phyloP scores from a whole-genome alignment of 2,113 vertebrate species.

The Pterocles orientalis region DNA sequence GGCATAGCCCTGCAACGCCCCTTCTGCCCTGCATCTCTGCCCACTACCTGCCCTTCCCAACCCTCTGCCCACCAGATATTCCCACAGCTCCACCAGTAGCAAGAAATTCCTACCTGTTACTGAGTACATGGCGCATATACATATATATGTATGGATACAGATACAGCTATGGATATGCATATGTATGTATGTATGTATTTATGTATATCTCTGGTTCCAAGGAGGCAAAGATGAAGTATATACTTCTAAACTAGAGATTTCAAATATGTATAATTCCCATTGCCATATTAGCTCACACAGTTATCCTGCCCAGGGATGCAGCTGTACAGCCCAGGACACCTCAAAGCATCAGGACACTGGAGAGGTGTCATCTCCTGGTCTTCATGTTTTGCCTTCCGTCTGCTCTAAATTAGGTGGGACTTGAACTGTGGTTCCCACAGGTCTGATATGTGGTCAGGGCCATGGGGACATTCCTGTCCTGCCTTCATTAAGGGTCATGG shows the following conservation, averaged over 20 bases:
- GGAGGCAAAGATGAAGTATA: background rate
- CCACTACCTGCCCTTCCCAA: background rate
- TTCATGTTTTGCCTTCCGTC: background rate
- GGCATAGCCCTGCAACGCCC: background rate
- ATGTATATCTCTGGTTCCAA: background rate
- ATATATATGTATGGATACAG: background rate
- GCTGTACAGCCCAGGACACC: background rate
- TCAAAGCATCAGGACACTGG: background rate
- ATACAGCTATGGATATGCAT: background rate
- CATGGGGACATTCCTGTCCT: background rate
- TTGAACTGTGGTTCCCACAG: fast-evolving
- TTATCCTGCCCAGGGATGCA: background rate
- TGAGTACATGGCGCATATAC: background rate
- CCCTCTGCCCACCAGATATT: background rate
- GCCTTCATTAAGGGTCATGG: background rate
- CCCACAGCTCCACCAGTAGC: background rate
- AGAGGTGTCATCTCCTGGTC: background rate
- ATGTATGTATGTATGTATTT: background rate
- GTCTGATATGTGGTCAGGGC: background rate
- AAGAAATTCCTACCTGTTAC: background rate
- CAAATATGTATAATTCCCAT: background rate
- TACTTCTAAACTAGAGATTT: background rate
- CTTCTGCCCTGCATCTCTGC: background rate
- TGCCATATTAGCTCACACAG: background rate
- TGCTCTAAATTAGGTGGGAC: background rate